Evolutionary conservation across 2,888 invertebrate species (phyloP).

Genomic region (Volucella inflata): DNA sequence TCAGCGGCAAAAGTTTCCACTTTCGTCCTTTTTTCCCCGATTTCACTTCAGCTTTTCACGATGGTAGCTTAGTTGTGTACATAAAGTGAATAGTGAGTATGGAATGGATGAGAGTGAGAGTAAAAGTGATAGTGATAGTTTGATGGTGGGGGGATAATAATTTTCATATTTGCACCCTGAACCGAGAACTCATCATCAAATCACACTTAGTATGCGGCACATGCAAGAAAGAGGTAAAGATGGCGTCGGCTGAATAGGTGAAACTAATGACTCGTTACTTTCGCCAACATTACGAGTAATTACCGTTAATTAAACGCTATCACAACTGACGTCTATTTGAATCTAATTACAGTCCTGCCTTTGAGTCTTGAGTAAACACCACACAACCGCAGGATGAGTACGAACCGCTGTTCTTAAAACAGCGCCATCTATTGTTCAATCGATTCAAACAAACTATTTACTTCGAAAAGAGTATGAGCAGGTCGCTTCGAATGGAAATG

Average conservation of each 20-base stretch:
- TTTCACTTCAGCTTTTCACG: constrained; percentile 60
- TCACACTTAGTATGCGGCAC: constrained; percentile 69
- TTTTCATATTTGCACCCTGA: constrained; percentile 59
- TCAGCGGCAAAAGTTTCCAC: constrained; percentile 47
- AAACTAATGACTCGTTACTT: constrained; percentile 75
- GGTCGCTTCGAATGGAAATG: too few species aligned
- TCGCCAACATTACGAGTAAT: constrained; percentile 61
- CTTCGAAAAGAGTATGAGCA: too few species aligned
- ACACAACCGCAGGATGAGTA: constrained; percentile 56
- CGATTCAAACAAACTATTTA: neutral
- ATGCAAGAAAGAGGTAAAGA: constrained; percentile 49
- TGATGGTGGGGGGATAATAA: constrained; percentile 32
- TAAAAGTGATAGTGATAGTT: constrained; percentile 1
- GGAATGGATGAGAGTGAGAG: constrained; percentile 1
- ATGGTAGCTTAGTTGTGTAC: neutral
- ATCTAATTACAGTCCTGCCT: constrained; percentile 54
- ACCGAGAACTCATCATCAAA: constrained; percentile 43
- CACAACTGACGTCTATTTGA: constrained; percentile 62
- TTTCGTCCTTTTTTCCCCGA: constrained; percentile 28
- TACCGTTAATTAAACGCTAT: constrained; percentile 71
- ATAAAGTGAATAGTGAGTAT: too few species aligned
- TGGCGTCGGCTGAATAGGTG: constrained; percentile 42
- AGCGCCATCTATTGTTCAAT: constrained; percentile 36
- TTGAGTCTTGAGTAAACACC: constrained; percentile 53
- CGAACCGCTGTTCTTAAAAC: too few species aligned